Percentiles rank a stretch among this genome's conserved stretches.
phyloP scores from a whole-genome alignment of 2,888 invertebrate genomes.

The Drosophila parthenogenetica region DNA sequence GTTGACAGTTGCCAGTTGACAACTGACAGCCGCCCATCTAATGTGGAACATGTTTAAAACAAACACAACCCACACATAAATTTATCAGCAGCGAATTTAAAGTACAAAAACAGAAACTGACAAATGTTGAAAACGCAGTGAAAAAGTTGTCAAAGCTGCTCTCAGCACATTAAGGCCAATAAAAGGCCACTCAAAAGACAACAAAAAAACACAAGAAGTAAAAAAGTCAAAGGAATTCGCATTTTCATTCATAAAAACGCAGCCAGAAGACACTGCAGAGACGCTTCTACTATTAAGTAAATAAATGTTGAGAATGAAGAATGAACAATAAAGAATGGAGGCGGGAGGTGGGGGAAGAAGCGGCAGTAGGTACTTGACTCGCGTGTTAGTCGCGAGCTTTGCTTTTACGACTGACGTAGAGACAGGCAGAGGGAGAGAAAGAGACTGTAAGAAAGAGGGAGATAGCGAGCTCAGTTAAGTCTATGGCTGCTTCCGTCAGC shows the following conservation, averaged over 20 bases:
- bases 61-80: not conserved
- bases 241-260: slow-evolving; percentile 77
- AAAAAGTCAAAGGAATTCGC: slow-evolving; percentile 20
- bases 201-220: slow-evolving; percentile 25
- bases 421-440: not conserved
- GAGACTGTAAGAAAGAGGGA: not conserved
- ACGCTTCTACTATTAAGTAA: slow-evolving; percentile 31
- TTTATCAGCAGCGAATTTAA: not conserved
- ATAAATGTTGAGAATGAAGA: slow-evolving; percentile 15
- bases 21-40: slow-evolving; percentile 3
- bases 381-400: slow-evolving; percentile 61
- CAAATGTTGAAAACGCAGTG: slow-evolving; percentile 1
- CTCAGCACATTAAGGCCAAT: slow-evolving; percentile 56
- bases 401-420: slow-evolving; percentile 54
- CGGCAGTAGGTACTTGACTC: slow-evolving; percentile 37
- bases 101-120: not conserved
- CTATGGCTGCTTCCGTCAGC: slow-evolving; percentile 62
- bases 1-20: slow-evolving; percentile 3
- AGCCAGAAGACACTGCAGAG: slow-evolving; percentile 43
- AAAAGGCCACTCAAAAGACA: slow-evolving; percentile 62
- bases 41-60: slow-evolving; percentile 9
- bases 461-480: slow-evolving; percentile 45
- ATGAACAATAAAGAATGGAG: not conserved
- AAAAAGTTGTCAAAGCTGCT: slow-evolving; percentile 21
- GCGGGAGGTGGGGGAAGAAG: slow-evolving; percentile 10